Evolutionary conservation across 2,113 vertebrate genomes (phyloP).

Genomic region (Thalassarche chlororhynchos): DNA sequence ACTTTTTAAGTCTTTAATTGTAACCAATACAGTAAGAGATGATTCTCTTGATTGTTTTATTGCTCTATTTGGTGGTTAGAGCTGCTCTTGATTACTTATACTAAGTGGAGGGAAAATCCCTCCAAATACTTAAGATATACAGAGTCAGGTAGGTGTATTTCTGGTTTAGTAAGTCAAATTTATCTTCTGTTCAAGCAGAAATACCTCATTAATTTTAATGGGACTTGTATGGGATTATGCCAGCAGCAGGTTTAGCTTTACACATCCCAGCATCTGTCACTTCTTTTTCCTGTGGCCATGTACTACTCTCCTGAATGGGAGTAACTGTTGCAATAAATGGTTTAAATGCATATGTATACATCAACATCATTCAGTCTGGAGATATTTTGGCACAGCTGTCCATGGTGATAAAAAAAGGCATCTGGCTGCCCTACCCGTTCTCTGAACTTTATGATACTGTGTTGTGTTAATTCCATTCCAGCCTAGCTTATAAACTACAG

Average conservation of each 20-base stretch:
- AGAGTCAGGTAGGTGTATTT: not conserved
- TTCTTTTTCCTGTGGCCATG: not conserved
- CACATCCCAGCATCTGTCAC: not conserved
- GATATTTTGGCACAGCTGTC: not conserved
- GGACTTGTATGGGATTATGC: not conserved
- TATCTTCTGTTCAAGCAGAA: slow-evolving; percentile 27
- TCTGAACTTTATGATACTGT: not conserved
- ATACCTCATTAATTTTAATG: slow-evolving; percentile 48
- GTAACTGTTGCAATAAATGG: not conserved
- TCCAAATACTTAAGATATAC: not conserved
- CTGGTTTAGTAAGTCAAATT: not conserved
- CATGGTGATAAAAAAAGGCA: not conserved
- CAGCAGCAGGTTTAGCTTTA: slow-evolving; percentile 7
- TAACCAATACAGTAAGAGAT: not conserved
- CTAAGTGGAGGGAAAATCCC: not conserved
- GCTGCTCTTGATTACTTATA: not conserved
- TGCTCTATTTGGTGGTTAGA: slow-evolving; percentile 7
- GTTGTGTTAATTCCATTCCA: not conserved
- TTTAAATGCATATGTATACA: not conserved
- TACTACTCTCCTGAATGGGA: not conserved
- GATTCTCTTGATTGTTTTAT: not conserved
- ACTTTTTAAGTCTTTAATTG: not conserved
- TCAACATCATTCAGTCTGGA: not conserved
- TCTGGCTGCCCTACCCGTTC: not conserved
- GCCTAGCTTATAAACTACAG: not conserved